Percentiles rank a stretch among this genome's conserved stretches.
Conservation (phyloP, 2,797 vertebrate genomes). For the Fundulus diaphanus region DNA sequence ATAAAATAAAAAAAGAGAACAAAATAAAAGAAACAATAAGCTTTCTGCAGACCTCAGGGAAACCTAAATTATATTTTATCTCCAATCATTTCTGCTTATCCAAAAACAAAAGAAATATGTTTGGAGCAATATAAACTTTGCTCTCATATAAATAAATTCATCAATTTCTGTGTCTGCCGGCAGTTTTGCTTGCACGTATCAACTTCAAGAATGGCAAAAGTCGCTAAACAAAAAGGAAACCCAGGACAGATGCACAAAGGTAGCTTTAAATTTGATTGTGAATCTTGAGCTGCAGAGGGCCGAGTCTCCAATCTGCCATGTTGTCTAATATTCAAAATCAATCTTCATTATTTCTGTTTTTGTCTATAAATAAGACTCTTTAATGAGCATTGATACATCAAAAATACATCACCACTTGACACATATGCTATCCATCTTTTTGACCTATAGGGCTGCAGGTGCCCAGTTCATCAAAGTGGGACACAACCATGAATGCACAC, state of each 20-base stretch:
- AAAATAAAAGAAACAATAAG: slow-evolving; percentile 4
- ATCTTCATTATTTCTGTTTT: background rate
- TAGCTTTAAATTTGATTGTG: background rate
- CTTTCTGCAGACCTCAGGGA: background rate
- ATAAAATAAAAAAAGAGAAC: background rate
- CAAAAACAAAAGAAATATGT: background rate
- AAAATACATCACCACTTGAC: background rate
- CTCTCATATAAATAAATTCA: background rate
- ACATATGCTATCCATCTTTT: background rate
- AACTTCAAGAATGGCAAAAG: background rate
- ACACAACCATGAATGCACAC: background rate
- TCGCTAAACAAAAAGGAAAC: background rate
- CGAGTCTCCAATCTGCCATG: background rate
- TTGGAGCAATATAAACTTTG: background rate
- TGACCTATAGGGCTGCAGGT: background rate
- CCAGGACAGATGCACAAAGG: background rate
- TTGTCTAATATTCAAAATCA: background rate
- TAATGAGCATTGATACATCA: background rate
- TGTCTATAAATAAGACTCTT: background rate
- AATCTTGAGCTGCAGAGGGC: background rate
- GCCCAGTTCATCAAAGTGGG: background rate
- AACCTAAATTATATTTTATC: background rate
- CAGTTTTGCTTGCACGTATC: background rate
- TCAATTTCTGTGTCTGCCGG: background rate
- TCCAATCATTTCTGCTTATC: background rate